These are phyloP conservation scores for Cheilosia scutellata DNA, from an alignment of 2,888 invertebrate genomes.

Conservation along the genomic window DNA sequence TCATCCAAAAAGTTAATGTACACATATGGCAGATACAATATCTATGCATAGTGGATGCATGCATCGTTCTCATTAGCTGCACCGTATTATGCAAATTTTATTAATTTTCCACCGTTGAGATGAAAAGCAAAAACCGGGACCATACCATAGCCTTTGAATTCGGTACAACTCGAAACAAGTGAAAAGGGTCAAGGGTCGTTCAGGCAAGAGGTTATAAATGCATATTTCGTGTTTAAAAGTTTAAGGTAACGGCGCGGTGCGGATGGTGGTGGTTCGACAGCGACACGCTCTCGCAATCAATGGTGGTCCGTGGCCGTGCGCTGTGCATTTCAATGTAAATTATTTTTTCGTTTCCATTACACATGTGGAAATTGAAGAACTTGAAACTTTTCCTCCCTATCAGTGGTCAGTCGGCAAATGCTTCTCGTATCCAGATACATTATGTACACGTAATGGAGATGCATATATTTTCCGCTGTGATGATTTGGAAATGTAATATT, in stretches of 20 bases:
- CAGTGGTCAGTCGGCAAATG: conserved; percentile 9
- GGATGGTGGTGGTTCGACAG: conserved; percentile 3
- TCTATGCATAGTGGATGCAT: background rate
- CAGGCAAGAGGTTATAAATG: conserved; percentile 24
- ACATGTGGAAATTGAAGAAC: conserved; percentile 22
- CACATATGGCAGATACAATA: conserved; percentile 10
- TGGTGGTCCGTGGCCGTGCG: background rate
- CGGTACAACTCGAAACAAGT: conserved; percentile 5
- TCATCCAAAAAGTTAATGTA: conserved; percentile 15
- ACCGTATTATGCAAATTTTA: conserved; percentile 63
- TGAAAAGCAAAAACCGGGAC: conserved; percentile 34
- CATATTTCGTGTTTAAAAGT: conserved; percentile 27
- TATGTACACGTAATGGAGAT: background rate
- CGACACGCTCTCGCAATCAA: conserved; percentile 29
- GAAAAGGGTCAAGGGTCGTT: conserved; percentile 56
- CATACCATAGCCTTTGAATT: conserved; percentile 1
- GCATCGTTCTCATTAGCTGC: conserved; percentile 49
- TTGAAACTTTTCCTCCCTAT: conserved; percentile 11
- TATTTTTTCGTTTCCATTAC: background rate
- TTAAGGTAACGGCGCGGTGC: background rate
- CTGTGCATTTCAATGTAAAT: background rate
- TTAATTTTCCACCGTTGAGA: conserved; percentile 49
- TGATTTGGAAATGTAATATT: conserved; percentile 8
- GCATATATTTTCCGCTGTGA: conserved; percentile 18
- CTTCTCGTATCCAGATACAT: background rate